Conservation (phyloP, 37 sponge, comb jelly and placozoan genomes). For the Geodia barretti region DNA sequence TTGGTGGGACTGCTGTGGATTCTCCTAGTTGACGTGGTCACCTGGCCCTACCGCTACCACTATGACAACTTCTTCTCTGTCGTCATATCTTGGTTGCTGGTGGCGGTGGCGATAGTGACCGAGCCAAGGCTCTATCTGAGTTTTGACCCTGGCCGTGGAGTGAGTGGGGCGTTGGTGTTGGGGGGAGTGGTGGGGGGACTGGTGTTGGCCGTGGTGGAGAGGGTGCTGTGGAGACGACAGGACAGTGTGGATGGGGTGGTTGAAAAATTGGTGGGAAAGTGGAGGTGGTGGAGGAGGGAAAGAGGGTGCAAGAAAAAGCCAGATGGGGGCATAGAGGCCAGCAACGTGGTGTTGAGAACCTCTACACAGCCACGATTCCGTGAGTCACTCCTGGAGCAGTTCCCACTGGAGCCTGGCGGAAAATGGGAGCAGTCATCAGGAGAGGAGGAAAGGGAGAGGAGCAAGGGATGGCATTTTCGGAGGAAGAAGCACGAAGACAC, state of each 20-base stretch:
- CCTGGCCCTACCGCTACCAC: conserved; percentile 53
- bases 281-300: not conserved
- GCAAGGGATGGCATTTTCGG: not conserved
- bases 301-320: not conserved
- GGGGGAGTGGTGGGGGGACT: conserved; percentile 2
- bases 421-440: too few relatives aligned
- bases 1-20: conserved; percentile 17
- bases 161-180: conserved; percentile 16
- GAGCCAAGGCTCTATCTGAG: conserved; percentile 17
- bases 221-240: not conserved
- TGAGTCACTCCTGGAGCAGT: not conserved
- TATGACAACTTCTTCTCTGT: conserved; percentile 58
- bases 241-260: not conserved
- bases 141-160: not conserved
- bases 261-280: not conserved
- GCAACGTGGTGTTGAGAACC: not conserved
- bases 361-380: not conserved
- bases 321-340: not conserved
- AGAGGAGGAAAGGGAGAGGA: not conserved
- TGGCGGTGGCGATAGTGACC: conserved; percentile 38
- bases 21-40: conserved; percentile 13
- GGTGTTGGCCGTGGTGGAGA: conserved; percentile 6
- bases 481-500: not conserved
- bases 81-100: conserved; percentile 25
- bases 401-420: not conserved